Base-by-base conservation (phyloP, 1,140 invertebrate genomes). In the Lordiphosa mommai region DNA sequence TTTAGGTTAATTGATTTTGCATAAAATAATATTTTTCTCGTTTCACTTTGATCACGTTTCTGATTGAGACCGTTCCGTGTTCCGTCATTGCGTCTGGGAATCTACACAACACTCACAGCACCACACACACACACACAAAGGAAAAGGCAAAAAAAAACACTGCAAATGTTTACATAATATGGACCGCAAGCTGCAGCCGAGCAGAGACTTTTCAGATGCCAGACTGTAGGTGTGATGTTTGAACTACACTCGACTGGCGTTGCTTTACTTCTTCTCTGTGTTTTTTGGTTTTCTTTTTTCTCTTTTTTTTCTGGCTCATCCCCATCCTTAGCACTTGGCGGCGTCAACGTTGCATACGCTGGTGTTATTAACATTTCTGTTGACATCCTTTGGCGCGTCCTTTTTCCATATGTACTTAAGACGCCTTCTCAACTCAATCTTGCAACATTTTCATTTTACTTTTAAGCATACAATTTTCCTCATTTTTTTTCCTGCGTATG, bases 311-410 rank as follows among this genome's bases (percentile, higher is more conserved):
- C 14, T 33, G 34, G 30, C 34, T 53, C 55, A 72, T 51, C 59
- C 40, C 30, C 34, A 48, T 60, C 27, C 56, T 49, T 34, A 70
- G 41, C 63, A 70, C 57, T 70, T 66, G 67, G 51, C 47, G 40
- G 34, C 46, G 36, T 37, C 55, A 48, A 46, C 43, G 46, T 33
- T 52, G 47, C 38, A 33, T 46, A 32, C 50, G 56, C 46, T 71
- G 72, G 72, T 71, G 72, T 67, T 77, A 76, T 77, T 77, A 77
- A 76, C 66, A 77, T 74, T 77, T 77, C 66, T 76, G 72, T 77
- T 77, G 72, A 77, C 72, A 77, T 77, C 72, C 61, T 77, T 76
- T 68, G 55, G 51, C 53, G 60, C 57, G 55, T 49, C 53, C 65
- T 68, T 51, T 48, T 23, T 33, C 37, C 23, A 20, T 51, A 63